Evolutionary conservation across 2,888 invertebrate genomes (phyloP), one percentile per base, ranked within the genome.

Genomic region (Cyrtodaria siliqua): DNA sequence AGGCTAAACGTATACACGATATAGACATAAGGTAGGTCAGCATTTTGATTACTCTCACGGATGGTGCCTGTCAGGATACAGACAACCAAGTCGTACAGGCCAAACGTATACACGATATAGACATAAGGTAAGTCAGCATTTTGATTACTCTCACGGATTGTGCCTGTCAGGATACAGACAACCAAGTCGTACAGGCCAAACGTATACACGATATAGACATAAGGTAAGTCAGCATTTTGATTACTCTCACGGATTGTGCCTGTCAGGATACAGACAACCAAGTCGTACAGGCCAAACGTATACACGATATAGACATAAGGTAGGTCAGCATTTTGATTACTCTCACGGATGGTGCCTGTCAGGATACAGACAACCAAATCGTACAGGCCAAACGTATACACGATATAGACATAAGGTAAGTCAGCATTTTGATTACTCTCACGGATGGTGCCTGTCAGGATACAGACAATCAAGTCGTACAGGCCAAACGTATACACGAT

Each of bases 141-240:
- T 59, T 77, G 66, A 71, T 77, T 40, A 23, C 71, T 0, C 42
- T 77, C 26, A 77, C 77, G 20, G 77, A 77, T 42, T 71, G 77
- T 4, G 57, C 27, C 14, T 62, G 67, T 4, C 67, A 77, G 42
- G 26, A 49, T 29, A 66, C 57, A 0, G 63, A n/a, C 0, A 20
- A 59, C 0, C 57, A 71, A n/a, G 55, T 26, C 1, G 18, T 18
- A 26, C 59, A 71, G 33, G 57, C 71, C 8, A 4, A 52, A n/a
- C 40, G 38, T 2, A 63, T 63, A 12, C 38, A 44, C 20, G 59
- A 57, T 24, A 24, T n/a, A 14, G 29, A 20, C 20, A 71, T 71
- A n/a, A n/a, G n/a, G n/a, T n/a, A n/a, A n/a, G n/a, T n/a, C n/a
- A n/a, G n/a, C n/a, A 62, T 71, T 16, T 59, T 77, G 66, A 71